Conservation (phyloP, 1,140 invertebrate species). For the Lasioglossum albipes region DNA sequence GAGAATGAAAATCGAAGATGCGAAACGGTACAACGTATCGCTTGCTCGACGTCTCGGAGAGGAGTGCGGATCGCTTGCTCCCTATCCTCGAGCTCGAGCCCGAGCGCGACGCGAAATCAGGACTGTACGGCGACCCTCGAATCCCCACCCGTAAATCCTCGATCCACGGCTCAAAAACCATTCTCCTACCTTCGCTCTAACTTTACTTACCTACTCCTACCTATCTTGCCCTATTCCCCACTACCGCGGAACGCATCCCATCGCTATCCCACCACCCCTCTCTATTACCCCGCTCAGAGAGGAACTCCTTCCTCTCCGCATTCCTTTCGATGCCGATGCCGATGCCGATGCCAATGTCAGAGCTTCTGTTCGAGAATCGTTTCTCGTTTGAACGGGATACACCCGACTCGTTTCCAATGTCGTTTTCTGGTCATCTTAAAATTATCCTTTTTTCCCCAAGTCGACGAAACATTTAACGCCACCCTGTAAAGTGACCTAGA, state of each 20-base stretch:
- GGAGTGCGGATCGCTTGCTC: constrained; percentile 56
- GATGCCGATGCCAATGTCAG: not conserved
- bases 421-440: not conserved
- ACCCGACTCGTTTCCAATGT: not conserved
- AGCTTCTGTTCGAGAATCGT: not conserved
- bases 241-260: constrained; percentile 2
- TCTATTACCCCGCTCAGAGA: not conserved
- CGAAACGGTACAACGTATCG: not conserved
- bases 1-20: constrained; percentile 4
- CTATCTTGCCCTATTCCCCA: constrained; percentile 22
- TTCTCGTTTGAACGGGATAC: constrained; percentile 9
- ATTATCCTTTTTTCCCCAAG: not conserved
- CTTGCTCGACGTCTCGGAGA: constrained; percentile 53
- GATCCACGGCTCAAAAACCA: constrained; percentile 22
- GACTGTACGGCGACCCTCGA: constrained; percentile 38
- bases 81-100: constrained; percentile 12
- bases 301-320: constrained; percentile 12
- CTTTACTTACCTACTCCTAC: constrained; percentile 35
- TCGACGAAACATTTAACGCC: too few relatives aligned
- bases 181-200: constrained; percentile 48
- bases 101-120: constrained; percentile 51
- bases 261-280: constrained; percentile 6
- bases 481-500: too few relatives aligned
- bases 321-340: constrained; percentile 14
- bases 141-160: constrained; percentile 23